Base-by-base conservation (phyloP, 2,113 vertebrate genomes). In the Climacteris rufus region DNA sequence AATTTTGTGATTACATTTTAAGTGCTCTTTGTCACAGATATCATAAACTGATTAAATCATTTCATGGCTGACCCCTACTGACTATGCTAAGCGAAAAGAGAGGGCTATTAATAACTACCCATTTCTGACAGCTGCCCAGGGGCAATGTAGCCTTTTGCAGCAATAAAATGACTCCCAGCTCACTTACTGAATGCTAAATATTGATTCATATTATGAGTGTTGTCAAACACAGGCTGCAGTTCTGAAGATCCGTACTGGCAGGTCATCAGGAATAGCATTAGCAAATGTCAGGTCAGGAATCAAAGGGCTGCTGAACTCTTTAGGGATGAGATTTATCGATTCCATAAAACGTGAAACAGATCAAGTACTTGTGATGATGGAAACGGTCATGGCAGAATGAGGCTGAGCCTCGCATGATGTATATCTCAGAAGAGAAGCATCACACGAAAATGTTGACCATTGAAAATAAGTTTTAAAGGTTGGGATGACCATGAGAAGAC, bases 1-100 rank as follows among this genome's bases (percentile, higher is more conserved):
- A 99, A 99, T 98, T 99, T 98, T 98, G 98, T 99, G 98, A 99
- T 99, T 99, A 99, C 98, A 98, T 98, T 99, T 98, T 99, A 99
- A 99, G 98, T 98, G 98, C 97, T 98, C 98, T 98, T 98, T 99
- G 98, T 98, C 98, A 99, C 95, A 98, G 98, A 99, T 99, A 99
- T 99, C 98, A 99, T 99, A 98, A 98, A 98, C 98, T 99, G 98
- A 99, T 99, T 99, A 98, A 99, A 98, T 98, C 98, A 98, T 99
- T 99, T 99, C 98, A 98, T 98, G 98, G 98, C 98, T 98, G 98
- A 99, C 98, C 98, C 98, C 98, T 98, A 99, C 98, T 98, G 98
- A 98, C 98, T 98, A 98, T 98, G 97, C 98, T 99, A 99, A 98
- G 98, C 95, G 93, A 98, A 98, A 96, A 97, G 97, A 97, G 98